Base-by-base conservation (phyloP, 1,140 invertebrate genomes). In the Eriocheir sinensis region DNA sequence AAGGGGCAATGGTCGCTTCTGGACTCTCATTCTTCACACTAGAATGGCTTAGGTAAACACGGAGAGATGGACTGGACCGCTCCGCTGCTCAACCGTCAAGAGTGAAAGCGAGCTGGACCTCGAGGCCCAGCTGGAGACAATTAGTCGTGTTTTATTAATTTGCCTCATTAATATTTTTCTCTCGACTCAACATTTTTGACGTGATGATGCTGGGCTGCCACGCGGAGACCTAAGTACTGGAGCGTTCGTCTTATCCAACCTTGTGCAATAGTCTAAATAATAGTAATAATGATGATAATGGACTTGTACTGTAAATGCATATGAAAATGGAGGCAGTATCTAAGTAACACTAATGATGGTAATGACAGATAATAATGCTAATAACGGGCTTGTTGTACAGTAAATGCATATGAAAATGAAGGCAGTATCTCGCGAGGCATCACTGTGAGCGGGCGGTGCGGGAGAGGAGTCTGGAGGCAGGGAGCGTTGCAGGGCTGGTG, bases 61-160 rank as follows among this genome's bases (percentile, higher is more conserved):
- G 60, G 60, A 21, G n/a, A 72, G 60, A 72, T n/a, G 60, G 60
- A 72, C n/a, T 72, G 60, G 60, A 72, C n/a, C n/a, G 60, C 60
- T n/a, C 27, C 60, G 60, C 60, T n/a, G 60, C 60, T 72, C 21
- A n/a, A 72, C 60, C 60, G 60, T 72, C 60, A 72, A 72, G 60
- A 72, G 60, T 72, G 60, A 72, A 72, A 72, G 60, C 60, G 60
- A 72, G 60, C 1, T n/a, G 60, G 27, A 72, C 60, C 21, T 4
- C 21, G 27, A 72, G 21, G n/a, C 21, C 60, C 60, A 72, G 4
- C 60, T n/a, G 21, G 21, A n/a, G n/a, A 72, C 60, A 21, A 72
- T 72, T n/a, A 72, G 21, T n/a, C 60, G 27, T n/a, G n/a, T n/a
- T n/a, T n/a, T n/a, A n/a, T n/a, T n/a, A n/a, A n/a, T n/a, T n/a